phyloP scores from a whole-genome alignment of 2,888 invertebrate genomes.

The Eilema depressum region DNA sequence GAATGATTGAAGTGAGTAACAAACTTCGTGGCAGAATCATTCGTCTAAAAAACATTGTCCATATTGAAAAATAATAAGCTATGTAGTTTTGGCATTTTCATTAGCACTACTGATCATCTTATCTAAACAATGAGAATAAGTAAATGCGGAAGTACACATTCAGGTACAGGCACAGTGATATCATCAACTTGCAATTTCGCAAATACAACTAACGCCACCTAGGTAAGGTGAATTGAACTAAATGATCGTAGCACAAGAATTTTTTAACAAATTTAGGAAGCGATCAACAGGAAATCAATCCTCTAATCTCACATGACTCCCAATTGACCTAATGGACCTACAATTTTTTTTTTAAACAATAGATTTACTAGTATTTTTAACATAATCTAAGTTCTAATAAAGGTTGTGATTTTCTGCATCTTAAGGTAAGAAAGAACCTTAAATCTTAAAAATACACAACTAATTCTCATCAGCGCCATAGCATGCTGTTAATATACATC shows the following conservation, averaged over 20 bases:
- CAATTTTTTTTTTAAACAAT: too few species aligned
- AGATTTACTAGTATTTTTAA: too few species aligned
- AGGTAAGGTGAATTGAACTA: neutral
- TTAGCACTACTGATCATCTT: neutral
- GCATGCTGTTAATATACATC: neutral
- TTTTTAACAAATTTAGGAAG: neutral
- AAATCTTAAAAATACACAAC: neutral
- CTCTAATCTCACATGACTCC: too few species aligned
- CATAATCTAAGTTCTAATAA: neutral
- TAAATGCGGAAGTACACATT: neutral
- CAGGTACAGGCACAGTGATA: neutral
- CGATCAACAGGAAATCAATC: too few species aligned
- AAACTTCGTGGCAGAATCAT: neutral
- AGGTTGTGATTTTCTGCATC: neutral
- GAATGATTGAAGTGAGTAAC: too few species aligned
- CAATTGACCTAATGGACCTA: too few species aligned
- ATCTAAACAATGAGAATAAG: neutral
- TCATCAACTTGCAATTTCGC: neutral
- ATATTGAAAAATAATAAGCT: too few species aligned
- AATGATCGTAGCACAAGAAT: neutral
- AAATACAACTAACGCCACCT: slow-evolving; percentile 4
- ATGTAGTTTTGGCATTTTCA: neutral
- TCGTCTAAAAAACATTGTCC: neutral
- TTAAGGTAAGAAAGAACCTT: neutral
- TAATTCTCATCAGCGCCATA: neutral